Percentiles rank a stretch among this genome's conserved stretches.
Evolutionary conservation across 2,888 invertebrate genomes (phyloP).

Genomic region (Diloba caeruleocephala): DNA sequence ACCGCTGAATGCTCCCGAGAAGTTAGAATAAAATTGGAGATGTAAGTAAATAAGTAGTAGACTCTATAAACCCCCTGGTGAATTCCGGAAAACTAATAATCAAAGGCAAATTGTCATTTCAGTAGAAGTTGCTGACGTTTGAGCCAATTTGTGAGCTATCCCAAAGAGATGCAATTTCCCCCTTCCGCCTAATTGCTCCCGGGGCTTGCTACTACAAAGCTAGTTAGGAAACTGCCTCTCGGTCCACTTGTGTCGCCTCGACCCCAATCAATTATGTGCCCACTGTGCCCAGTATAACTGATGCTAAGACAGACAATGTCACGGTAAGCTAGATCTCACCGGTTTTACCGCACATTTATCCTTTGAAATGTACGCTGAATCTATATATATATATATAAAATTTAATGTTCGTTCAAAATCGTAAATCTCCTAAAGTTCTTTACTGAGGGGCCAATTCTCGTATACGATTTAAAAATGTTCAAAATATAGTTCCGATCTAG

Average conservation of each 20-base stretch:
- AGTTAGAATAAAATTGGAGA: slow-evolving; percentile 19
- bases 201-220: slow-evolving; percentile 66
- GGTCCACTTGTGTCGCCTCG: slow-evolving; percentile 62
- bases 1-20: slow-evolving; percentile 8
- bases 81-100: slow-evolving; percentile 58
- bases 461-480: no score
- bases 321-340: slow-evolving; percentile 10
- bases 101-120: slow-evolving; percentile 76
- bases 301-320: slow-evolving; percentile 41
- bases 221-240: slow-evolving; percentile 67
- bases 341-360: slow-evolving; percentile 5
- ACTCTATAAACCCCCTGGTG: slow-evolving; percentile 15
- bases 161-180: slow-evolving; percentile 85
- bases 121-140: slow-evolving; percentile 75
- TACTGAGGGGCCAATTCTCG: no score
- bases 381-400: no score
- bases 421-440: no score
- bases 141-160: slow-evolving; percentile 80
- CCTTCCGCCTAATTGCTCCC: slow-evolving; percentile 80
- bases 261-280: slow-evolving; percentile 68
- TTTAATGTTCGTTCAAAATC: no score
- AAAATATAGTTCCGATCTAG: no score
- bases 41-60: slow-evolving; percentile 19
- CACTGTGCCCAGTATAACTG: slow-evolving; percentile 45
- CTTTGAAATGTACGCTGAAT: slow-evolving; percentile 1